These are phyloP conservation scores for Perdita meconis DNA, from an alignment of 2,888 invertebrate genomes.

Conservation along the genomic window DNA sequence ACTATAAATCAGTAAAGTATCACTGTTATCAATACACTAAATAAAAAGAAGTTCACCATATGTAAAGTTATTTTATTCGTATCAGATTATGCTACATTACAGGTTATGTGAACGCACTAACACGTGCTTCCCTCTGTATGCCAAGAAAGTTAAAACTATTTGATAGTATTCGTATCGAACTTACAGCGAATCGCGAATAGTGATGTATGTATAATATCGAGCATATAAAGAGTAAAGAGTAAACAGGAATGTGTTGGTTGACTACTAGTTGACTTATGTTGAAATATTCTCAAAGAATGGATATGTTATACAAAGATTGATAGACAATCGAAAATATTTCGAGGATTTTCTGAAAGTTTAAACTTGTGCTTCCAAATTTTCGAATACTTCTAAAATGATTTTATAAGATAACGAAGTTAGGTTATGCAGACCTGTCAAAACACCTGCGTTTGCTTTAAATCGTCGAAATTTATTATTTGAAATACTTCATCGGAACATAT, in stretches of 20 bases:
- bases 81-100: background rate
- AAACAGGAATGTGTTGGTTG: slow-evolving; percentile 7
- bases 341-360: background rate
- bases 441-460: slow-evolving; percentile 19
- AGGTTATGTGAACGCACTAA: background rate
- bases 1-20: too few relatives aligned
- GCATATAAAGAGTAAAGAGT: background rate
- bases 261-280: slow-evolving; percentile 6
- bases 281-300: background rate
- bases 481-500: slow-evolving; percentile 14
- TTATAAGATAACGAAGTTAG: slow-evolving; percentile 39
- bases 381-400: background rate
- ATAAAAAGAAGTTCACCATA: too few relatives aligned
- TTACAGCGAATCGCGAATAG: too few relatives aligned
- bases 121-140: background rate
- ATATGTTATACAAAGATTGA: background rate
- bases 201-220: background rate
- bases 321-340: background rate
- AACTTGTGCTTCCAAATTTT: slow-evolving; percentile 6
- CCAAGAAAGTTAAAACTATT: background rate
- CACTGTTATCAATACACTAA: too few relatives aligned
- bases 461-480: background rate
- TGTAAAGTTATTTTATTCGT: too few relatives aligned
- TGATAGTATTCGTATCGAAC: background rate
- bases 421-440: slow-evolving; percentile 75